These are phyloP conservation scores for Scomberomorus guttatus DNA, from an alignment of 2,797 vertebrate genomes.

Conservation along the genomic window DNA sequence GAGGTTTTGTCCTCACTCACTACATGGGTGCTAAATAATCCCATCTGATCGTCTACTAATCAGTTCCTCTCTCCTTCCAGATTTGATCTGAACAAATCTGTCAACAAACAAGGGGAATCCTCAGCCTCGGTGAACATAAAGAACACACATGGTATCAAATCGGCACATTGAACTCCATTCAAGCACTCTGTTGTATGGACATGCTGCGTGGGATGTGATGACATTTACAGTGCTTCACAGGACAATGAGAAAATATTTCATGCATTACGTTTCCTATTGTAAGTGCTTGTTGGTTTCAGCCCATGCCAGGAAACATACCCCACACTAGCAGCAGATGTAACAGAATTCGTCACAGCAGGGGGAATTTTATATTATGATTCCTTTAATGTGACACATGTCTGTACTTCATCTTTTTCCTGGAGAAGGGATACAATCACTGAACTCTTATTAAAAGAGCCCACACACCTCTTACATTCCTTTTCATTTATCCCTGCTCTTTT, in stretches of 20 bases:
- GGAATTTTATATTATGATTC: slow-evolving; percentile 49
- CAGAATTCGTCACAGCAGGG: slow-evolving; percentile 50
- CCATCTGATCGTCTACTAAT: background rate
- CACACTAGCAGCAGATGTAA: slow-evolving; percentile 52
- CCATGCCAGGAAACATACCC: slow-evolving; percentile 34
- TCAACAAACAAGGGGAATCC: background rate
- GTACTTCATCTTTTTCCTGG: slow-evolving; percentile 17
- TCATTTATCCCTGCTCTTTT: slow-evolving; percentile 7
- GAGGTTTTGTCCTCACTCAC: background rate
- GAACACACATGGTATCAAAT: slow-evolving; percentile 6
- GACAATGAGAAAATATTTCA: slow-evolving; percentile 49
- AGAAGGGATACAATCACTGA: slow-evolving; percentile 22
- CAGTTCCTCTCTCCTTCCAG: background rate
- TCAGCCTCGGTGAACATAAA: background rate
- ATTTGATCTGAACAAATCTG: slow-evolving; percentile 1
- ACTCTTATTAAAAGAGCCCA: slow-evolving; percentile 32
- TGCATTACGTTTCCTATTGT: slow-evolving; percentile 37
- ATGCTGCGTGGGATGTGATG: slow-evolving; percentile 46
- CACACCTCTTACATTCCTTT: slow-evolving; percentile 29
- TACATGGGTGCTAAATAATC: background rate
- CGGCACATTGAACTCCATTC: slow-evolving; percentile 24
- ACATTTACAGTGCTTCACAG: slow-evolving; percentile 55
- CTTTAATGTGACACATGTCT: slow-evolving; percentile 62
- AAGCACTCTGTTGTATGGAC: slow-evolving; percentile 14
- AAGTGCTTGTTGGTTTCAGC: slow-evolving; percentile 27